phyloP scores from a whole-genome alignment of 2,888 invertebrate species.

The Thelaira solivaga region DNA sequence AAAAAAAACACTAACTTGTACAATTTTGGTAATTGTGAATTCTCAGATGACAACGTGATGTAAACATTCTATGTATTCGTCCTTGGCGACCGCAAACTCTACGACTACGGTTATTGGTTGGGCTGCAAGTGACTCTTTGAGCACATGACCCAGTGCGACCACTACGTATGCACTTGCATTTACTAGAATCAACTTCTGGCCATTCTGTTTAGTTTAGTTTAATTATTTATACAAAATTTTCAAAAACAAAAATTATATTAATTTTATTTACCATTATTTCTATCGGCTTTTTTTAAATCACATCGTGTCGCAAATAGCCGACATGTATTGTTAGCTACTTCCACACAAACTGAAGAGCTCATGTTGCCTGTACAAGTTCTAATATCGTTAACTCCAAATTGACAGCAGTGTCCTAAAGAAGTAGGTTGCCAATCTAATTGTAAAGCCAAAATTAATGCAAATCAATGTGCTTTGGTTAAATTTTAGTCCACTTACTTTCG shows the following conservation, averaged over 20 bases:
- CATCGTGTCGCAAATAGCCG: constrained; percentile 26
- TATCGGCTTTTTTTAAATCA: not conserved
- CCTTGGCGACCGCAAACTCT: constrained; percentile 19
- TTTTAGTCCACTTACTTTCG: constrained; percentile 5
- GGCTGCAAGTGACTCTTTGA: not conserved
- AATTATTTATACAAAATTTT: not conserved
- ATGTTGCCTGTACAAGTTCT: not conserved
- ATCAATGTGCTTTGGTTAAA: no score
- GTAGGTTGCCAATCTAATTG: constrained; percentile 26
- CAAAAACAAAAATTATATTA: no score
- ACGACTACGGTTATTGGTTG: not conserved
- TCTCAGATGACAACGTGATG: constrained; percentile 20
- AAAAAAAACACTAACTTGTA: constrained; percentile 22
- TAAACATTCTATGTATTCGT: not conserved
- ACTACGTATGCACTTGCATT: constrained; percentile 17
- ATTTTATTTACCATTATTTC: not conserved
- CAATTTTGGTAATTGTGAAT: constrained; percentile 16
- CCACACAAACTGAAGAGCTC: not conserved
- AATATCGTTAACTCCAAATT: constrained; percentile 1
- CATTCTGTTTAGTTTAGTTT: constrained; percentile 29
- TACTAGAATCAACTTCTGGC: not conserved
- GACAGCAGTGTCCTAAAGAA: constrained; percentile 20
- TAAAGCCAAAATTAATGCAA: not conserved
- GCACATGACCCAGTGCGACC: constrained; percentile 10
- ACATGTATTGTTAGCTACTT: constrained; percentile 1